Base-by-base conservation (phyloP, 1,140 invertebrate genomes). In the Akabosia matsudoensis region DNA sequence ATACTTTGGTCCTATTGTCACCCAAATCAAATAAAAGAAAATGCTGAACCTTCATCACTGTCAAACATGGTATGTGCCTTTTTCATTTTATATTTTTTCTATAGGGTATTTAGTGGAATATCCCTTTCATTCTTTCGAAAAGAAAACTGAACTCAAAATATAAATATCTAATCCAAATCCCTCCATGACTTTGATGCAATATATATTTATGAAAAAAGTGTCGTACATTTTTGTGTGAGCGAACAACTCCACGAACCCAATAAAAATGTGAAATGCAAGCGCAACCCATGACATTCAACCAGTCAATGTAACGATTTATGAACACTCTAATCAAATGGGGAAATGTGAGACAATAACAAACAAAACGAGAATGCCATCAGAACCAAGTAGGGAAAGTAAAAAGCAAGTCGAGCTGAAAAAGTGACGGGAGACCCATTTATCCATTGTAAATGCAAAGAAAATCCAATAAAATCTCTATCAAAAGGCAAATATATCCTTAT, bases 291-390 rank as follows among this genome's bases (percentile, higher is more conserved):
- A 31, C 61, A 67, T 67, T 28, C 24, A 31, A 13, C 24, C 7
- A 67, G 30, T 67, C 61, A 28, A 22, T 13, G 61, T 4, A 67
- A 67, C 24, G 61, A 67, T 67, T 67, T 67, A 67, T 67, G 61
- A 67, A 31, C 61, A 67, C 24, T 16, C 26, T 67, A 67, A 67
- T 67, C 61, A 67, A 67, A 67, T 67, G 61, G 61, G 61, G 61
- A 67, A 67, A 67, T 30, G 28, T n/a, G 61, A 67, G 61, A 67
- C 61, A 30, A 56, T 56, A 56, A 56, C 54, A 67, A 22, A 61
- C 13, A 67, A 67, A 28, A 28, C 31, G 61, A n/a, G n/a, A n/a
- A n/a, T n/a, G n/a, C n/a, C n/a, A 10, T 45, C 18, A 7, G 37
- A 45, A 45, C 18, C 7, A 18, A 45, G 37, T n/a, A 45, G 37